A percentile compares a stretch with the other conserved stretches of the same genome.
These are phyloP conservation scores for Bergia puertoricense DNA, from an alignment of 92 coral and sea anemone genomes.

Conservation along the genomic window DNA sequence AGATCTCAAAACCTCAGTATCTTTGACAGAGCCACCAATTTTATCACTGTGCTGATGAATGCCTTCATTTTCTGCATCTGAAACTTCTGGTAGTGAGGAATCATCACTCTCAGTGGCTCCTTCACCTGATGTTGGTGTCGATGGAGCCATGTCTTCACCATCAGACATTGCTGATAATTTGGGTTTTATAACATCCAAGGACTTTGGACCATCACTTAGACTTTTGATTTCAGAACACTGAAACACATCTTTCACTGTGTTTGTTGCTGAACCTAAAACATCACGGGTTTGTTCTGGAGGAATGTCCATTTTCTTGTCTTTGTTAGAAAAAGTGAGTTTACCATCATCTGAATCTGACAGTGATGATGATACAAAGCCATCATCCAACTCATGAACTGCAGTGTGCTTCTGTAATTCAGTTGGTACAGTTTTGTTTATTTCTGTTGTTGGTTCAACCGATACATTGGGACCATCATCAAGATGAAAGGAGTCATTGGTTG, in stretches of 20 bases:
- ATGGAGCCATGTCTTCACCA: slow-evolving; percentile 41
- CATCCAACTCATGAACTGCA: not conserved
- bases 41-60: not conserved
- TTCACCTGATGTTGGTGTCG: slow-evolving; percentile 39
- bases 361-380: not conserved
- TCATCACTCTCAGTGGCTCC: slow-evolving; percentile 33
- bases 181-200: not conserved
- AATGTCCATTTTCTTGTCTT: not conserved
- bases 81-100: slow-evolving; percentile 32
- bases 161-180: slow-evolving; percentile 32
- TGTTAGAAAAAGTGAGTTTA: not conserved
- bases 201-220: not conserved
- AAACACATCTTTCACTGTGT: not conserved
- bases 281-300: not conserved
- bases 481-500: not conserved
- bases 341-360: slow-evolving; percentile 22
- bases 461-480: not conserved
- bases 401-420: not conserved
- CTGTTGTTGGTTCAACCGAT: not conserved
- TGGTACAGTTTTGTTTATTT: not conserved
- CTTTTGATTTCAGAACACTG: not conserved
- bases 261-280: not conserved
- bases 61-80: slow-evolving; percentile 31
- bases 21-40: not conserved
- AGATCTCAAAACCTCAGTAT: not conserved